phyloP scores from a whole-genome alignment of 2,113 vertebrate species.

The Raja brachyura region DNA sequence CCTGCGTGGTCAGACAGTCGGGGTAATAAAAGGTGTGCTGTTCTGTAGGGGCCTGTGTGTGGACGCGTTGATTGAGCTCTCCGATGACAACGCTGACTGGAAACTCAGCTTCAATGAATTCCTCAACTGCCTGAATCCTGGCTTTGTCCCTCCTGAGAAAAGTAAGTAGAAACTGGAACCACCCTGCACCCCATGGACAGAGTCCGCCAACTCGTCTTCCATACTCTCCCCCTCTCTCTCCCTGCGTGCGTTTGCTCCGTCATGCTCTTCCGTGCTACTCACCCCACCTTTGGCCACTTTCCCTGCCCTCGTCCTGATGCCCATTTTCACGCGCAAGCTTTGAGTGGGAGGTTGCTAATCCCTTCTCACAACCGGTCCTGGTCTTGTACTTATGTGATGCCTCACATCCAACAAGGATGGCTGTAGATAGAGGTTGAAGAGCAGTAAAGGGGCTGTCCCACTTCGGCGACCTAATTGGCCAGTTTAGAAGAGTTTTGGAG shows the following conservation, averaged over 20 bases:
- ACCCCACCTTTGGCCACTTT: background rate
- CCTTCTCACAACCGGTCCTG: background rate
- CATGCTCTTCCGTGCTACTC: background rate
- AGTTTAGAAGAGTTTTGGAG: background rate
- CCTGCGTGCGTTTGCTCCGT: background rate
- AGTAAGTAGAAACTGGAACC: conserved; percentile 60
- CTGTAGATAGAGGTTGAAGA: background rate
- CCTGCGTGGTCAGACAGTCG: too few species aligned
- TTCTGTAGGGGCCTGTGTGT: conserved; percentile 86
- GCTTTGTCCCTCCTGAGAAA: conserved; percentile 91
- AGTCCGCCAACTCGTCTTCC: too few species aligned
- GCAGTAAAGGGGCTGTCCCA: background rate
- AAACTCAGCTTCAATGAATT: conserved; percentile 96
- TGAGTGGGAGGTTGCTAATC: background rate
- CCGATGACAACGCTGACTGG: conserved; percentile 96
- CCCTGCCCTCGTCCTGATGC: background rate
- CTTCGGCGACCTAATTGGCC: too few species aligned
- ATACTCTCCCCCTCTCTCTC: background rate
- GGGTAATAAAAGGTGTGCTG: conserved; percentile 40
- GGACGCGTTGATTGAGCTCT: conserved; percentile 95
- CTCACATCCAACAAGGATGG: background rate
- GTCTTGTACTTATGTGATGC: background rate
- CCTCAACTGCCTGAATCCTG: conserved; percentile 90
- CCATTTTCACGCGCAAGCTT: background rate
- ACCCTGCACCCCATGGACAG: background rate